A percentile compares a stretch with the other conserved stretches of the same genome.
Evolutionary conservation across 2,113 vertebrate genomes (phyloP).

Genomic region (Mobula hypostoma): DNA sequence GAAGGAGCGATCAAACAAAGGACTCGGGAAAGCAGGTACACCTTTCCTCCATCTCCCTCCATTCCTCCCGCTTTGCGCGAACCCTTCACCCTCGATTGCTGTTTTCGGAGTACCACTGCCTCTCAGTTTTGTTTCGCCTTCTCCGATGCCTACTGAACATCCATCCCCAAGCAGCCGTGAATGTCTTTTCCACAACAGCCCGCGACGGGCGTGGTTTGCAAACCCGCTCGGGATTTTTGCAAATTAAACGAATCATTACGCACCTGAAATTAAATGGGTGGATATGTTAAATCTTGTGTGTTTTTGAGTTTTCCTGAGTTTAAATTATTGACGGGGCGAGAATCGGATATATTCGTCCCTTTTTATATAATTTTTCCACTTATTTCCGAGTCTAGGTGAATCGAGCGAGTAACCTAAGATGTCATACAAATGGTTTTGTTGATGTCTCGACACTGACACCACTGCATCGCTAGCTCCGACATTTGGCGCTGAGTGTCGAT

Average conservation of each 20-base stretch:
- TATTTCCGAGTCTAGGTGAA: background rate
- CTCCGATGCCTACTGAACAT: too few relatives aligned
- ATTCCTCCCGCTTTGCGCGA: background rate
- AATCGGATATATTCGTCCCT: background rate
- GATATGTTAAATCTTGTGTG: too few relatives aligned
- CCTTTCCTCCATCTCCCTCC: too few relatives aligned
- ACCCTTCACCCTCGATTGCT: background rate
- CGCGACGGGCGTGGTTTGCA: background rate
- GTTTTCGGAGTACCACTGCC: background rate
- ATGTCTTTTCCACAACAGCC: too few relatives aligned
- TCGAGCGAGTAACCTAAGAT: background rate
- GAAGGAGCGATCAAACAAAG: background rate
- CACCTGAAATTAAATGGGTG: too few relatives aligned
- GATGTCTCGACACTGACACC: background rate
- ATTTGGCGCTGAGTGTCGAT: background rate
- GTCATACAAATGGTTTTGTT: background rate
- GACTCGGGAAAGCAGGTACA: background rate
- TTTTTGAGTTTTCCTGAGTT: background rate
- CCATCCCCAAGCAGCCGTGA: too few relatives aligned
- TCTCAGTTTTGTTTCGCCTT: background rate
- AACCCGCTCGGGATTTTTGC: background rate
- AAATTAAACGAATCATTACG: too few relatives aligned
- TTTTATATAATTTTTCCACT: background rate
- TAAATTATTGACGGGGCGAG: background rate
- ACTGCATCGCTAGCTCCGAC: background rate